Base-by-base conservation (phyloP, 2,113 vertebrate genomes). In the Rhipidura dahli region DNA sequence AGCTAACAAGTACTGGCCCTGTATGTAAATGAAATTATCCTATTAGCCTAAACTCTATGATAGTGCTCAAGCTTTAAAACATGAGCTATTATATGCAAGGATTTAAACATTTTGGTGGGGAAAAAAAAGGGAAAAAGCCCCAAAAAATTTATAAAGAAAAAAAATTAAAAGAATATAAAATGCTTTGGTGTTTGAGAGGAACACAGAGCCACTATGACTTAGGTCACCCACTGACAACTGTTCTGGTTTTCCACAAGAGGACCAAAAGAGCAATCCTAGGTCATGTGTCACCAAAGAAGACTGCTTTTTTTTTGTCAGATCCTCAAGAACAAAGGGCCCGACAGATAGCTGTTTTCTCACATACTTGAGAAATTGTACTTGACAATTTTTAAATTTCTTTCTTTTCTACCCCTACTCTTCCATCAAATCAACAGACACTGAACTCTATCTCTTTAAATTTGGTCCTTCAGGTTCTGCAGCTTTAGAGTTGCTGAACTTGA, bases 341-440 rank as follows among this genome's bases (percentile, higher is more conserved):
- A 37, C 13, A 94, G 94, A 93, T 83, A 95, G 30, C 72, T 89
- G 66, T 72, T 90, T 95, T 96, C 93, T 96, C 81, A 94, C 79
- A 40, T 93, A 94, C 87, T 94, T 93, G 84, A 54, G 89, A 95
- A 90, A n/a, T n/a, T n/a, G n/a, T 90, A 90, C 69, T 84, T 83
- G 54, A 80, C 0, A 13, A 80, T 81, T 94, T 92, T 85, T 7
- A 51, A 23, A 86, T 94, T 83, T 86, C 47, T 90, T 93, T 92
- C 39, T 94, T 84, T 84, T 76, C 42, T 79, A 77, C 49, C 31
- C 61, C 69, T 75, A 50, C 37, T 73, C 13, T 92, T 89, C 45
- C n/a, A 64, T 49, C 59, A 93, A 80, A 83, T 45, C 35, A 86
- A 72, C 17, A 64, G 50, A 66, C 70, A 33, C 20, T 81, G 64